Percentiles rank a stretch among this genome's conserved stretches.
phyloP scores from a whole-genome alignment of 1,140 invertebrate genomes.

The Amyelois transitella region DNA sequence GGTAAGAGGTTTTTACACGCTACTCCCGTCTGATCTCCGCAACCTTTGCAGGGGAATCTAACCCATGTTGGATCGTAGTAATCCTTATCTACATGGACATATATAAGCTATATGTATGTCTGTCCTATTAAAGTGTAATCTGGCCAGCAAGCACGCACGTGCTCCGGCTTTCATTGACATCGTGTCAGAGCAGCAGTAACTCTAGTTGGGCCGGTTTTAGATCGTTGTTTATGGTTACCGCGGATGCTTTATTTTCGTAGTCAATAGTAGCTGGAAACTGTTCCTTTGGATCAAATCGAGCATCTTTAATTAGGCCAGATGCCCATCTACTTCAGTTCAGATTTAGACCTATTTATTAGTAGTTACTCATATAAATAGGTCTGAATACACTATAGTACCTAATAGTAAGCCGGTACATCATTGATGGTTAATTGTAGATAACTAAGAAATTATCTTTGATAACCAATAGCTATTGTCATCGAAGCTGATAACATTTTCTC shows the following conservation, averaged over 20 bases:
- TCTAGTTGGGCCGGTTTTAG: constrained; percentile 48
- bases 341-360: not conserved
- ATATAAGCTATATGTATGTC: not conserved
- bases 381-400: no score
- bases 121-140: no score
- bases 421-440: not conserved
- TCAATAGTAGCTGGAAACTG: constrained; percentile 1
- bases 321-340: not conserved
- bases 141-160: constrained; percentile 12
- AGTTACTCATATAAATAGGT: no score
- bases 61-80: no score
- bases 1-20: no score
- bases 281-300: not conserved
- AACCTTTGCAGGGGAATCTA: no score
- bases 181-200: constrained; percentile 39
- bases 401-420: not conserved
- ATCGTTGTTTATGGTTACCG: constrained; percentile 55
- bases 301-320: not conserved
- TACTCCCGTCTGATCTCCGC: no score
- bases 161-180: constrained; percentile 45
- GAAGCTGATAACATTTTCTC: not conserved
- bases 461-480: not conserved
- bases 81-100: no score
- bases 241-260: constrained; percentile 50
- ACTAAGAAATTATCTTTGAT: not conserved